A percentile compares a stretch with the other conserved stretches of the same genome.
These are phyloP conservation scores for Anagrus nilaparvatae DNA, from an alignment of 1,140 invertebrate genomes.

Conservation along the genomic window DNA sequence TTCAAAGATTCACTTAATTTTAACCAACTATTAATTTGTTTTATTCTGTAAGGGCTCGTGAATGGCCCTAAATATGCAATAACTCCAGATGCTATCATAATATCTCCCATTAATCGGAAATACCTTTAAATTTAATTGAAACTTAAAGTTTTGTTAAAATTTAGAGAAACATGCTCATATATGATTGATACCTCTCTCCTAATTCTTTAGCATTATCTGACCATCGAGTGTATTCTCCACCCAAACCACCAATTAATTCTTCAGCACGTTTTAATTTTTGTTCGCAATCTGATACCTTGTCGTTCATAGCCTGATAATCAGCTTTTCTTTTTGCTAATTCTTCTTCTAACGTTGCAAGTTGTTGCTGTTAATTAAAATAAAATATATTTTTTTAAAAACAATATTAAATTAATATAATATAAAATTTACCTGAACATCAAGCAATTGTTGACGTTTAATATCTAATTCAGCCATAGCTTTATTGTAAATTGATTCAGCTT, in stretches of 20 bases:
- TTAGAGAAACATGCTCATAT: constrained; percentile 2
- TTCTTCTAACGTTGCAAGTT: constrained; percentile 43
- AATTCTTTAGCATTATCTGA: constrained; percentile 63
- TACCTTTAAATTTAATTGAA: constrained; percentile 41
- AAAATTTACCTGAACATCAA: constrained; percentile 41
- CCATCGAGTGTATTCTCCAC: constrained; percentile 77
- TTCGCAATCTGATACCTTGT: constrained; percentile 77
- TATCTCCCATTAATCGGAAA: constrained; percentile 54
- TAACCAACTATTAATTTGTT: constrained; percentile 67
- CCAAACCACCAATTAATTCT: constrained; percentile 80
- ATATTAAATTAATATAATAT: neutral
- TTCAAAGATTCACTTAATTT: constrained; percentile 51
- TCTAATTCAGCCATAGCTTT: constrained; percentile 56
- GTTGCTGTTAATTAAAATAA: constrained; percentile 20
- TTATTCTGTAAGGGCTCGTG: constrained; percentile 62
- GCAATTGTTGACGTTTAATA: constrained; percentile 66
- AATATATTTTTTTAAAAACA: constrained; percentile 1
- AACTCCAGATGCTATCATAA: constrained; percentile 77
- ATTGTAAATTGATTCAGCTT: constrained; percentile 63
- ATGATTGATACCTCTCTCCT: constrained; percentile 46
- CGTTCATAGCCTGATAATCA: constrained; percentile 53
- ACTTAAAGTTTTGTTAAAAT: constrained; percentile 7
- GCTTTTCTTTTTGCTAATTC: constrained; percentile 49
- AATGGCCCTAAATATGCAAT: constrained; percentile 89
- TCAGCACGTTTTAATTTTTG: constrained; percentile 86